These are phyloP conservation scores for Rhadina sibilatrix DNA, from an alignment of 2,113 vertebrate species.

Conservation along the genomic window DNA sequence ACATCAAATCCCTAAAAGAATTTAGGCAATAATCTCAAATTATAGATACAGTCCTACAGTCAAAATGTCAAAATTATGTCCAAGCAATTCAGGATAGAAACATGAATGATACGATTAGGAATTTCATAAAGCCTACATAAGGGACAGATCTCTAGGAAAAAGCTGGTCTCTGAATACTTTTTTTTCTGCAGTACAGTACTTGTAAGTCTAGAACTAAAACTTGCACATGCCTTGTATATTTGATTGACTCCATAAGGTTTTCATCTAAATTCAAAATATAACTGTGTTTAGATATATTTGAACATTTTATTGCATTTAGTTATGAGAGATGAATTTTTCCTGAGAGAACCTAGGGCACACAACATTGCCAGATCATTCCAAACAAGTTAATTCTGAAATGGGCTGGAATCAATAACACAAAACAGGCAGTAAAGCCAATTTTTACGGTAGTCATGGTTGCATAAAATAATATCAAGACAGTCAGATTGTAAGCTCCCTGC, in stretches of 20 bases:
- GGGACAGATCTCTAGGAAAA: conserved; percentile 13
- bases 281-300: conserved; percentile 56
- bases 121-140: neutral
- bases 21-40: conserved; percentile 49
- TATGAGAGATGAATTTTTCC: conserved; percentile 60
- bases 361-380: conserved; percentile 49
- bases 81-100: conserved; percentile 20
- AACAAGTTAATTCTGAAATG: conserved; percentile 68
- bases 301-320: conserved; percentile 66
- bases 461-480: conserved; percentile 67
- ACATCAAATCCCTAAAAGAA: conserved; percentile 8
- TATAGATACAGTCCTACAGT: neutral
- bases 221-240: conserved; percentile 31
- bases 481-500: conserved; percentile 54
- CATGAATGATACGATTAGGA: neutral
- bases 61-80: conserved; percentile 51
- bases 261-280: conserved; percentile 65
- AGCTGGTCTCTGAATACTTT: neutral
- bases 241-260: conserved; percentile 61
- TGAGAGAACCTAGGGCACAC: conserved; percentile 31
- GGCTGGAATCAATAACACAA: conserved; percentile 65
- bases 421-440: conserved; percentile 62
- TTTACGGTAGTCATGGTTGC: conserved; percentile 52
- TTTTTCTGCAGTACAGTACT: neutral
- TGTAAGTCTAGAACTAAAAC: conserved; percentile 35